Evolutionary conservation across 2,888 invertebrate genomes (phyloP).

Genomic region (Sinopyrophorus schimmeli): DNA sequence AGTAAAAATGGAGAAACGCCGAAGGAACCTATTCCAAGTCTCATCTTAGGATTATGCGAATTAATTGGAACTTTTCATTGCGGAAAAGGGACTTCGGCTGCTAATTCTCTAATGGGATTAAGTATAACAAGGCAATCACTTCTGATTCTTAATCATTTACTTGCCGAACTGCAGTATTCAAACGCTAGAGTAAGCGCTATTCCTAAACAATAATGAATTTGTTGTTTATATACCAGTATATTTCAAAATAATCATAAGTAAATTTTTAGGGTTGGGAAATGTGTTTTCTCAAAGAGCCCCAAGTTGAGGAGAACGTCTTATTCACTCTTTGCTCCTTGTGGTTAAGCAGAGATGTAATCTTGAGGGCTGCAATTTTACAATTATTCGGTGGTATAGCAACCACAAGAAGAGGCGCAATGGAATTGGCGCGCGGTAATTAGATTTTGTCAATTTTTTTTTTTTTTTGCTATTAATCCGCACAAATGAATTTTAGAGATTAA

Average conservation of each 20-base stretch:
- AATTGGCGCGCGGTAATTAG: slow-evolving; percentile 47
- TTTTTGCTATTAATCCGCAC: not conserved
- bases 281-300: slow-evolving; percentile 46
- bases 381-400: slow-evolving; percentile 56
- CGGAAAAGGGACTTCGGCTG: slow-evolving; percentile 55
- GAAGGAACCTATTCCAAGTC: slow-evolving; percentile 47
- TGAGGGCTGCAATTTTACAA: slow-evolving; percentile 60
- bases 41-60: slow-evolving; percentile 56
- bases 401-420: slow-evolving; percentile 45
- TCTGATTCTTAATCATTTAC: slow-evolving; percentile 59
- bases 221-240: too few relatives aligned
- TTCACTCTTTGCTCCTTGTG: slow-evolving; percentile 56
- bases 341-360: slow-evolving; percentile 58
- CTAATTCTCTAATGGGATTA: slow-evolving; percentile 60
- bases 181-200: slow-evolving; percentile 55
- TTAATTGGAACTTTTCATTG: slow-evolving; percentile 59
- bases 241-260: slow-evolving; percentile 3
- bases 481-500: slow-evolving; percentile 33
- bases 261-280: slow-evolving; percentile 47
- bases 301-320: slow-evolving; percentile 39
- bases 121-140: slow-evolving; percentile 60
- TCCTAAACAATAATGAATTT: too few relatives aligned
- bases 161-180: slow-evolving; percentile 57
- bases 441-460: not conserved
- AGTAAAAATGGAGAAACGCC: slow-evolving; percentile 42